A percentile compares a stretch with the other conserved stretches of the same genome.
phyloP scores from a whole-genome alignment of 2,113 vertebrate genomes.

The Vulpes ferrilata region DNA sequence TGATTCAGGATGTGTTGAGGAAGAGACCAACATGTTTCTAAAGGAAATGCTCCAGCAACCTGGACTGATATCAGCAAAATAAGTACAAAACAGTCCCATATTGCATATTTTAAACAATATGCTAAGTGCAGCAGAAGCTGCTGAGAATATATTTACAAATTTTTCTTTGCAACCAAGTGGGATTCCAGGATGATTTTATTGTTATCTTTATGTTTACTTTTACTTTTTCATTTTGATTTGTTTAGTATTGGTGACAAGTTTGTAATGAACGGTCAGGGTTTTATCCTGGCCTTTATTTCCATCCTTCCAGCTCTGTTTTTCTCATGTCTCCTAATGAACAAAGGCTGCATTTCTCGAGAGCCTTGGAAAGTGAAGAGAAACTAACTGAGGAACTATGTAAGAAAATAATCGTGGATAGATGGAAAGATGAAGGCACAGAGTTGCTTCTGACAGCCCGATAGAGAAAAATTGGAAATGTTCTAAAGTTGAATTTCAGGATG shows the following conservation, averaged over 20 bases:
- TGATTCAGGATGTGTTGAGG: slow-evolving; percentile 86
- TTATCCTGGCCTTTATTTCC: neutral
- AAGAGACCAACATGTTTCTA: slow-evolving; percentile 76
- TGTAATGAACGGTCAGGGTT: neutral
- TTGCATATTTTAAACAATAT: accelerated
- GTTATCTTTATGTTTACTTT: neutral
- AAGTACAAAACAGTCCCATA: neutral
- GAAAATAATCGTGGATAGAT: neutral
- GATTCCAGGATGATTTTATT: neutral
- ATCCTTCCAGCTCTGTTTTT: neutral
- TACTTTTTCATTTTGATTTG: neutral
- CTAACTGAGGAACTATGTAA: neutral
- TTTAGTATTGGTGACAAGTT: neutral
- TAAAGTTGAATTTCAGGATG: neutral
- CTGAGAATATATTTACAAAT: neutral
- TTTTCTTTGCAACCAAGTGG: neutral
- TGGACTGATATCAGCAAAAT: neutral
- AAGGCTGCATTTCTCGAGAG: neutral
- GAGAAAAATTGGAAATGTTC: neutral
- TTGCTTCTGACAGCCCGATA: neutral
- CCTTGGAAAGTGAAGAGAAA: neutral
- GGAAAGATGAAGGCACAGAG: neutral
- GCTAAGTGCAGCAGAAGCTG: accelerated
- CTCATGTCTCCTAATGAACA: neutral
- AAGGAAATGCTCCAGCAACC: slow-evolving; percentile 84